These are phyloP conservation scores for Nomada goodeniana DNA, from an alignment of 2,888 invertebrate species.

Conservation along the genomic window DNA sequence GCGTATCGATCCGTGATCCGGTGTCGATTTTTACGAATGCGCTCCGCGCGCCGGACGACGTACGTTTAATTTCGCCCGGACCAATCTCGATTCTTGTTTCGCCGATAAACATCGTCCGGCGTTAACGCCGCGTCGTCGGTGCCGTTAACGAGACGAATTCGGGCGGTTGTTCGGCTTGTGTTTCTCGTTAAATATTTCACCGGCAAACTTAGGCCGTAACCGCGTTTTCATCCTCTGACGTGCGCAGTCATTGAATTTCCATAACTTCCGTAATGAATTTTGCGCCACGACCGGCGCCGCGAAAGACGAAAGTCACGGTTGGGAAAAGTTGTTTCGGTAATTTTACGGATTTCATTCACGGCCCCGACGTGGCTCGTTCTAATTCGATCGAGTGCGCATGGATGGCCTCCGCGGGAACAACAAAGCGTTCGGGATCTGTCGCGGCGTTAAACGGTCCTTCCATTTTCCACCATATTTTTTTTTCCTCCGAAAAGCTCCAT, in stretches of 20 bases:
- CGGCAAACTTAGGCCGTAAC: not conserved
- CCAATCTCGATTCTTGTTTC: not conserved
- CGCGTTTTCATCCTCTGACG: not conserved
- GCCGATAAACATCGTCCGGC: conserved; percentile 11
- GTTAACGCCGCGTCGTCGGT: conserved; percentile 17
- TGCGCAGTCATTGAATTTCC: conserved; percentile 22
- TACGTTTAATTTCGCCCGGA: conserved; percentile 20
- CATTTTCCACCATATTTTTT: too few species aligned
- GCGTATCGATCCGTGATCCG: conserved; percentile 30
- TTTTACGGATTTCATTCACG: conserved; percentile 54
- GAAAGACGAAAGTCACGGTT: conserved; percentile 40
- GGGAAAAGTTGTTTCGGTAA: conserved; percentile 49
- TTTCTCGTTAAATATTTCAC: conserved; percentile 35
- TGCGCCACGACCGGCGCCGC: not conserved
- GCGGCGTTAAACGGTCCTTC: too few species aligned
- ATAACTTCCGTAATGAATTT: conserved; percentile 53
- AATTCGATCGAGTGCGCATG: conserved; percentile 35
- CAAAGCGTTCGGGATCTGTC: not conserved
- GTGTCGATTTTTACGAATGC: conserved; percentile 27
- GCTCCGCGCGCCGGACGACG: not conserved
- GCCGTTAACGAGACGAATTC: conserved; percentile 38
- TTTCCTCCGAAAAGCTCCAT: not conserved
- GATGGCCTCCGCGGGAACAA: not conserved
- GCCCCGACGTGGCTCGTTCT: conserved; percentile 10
- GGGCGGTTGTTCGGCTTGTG: conserved; percentile 4